Conservation (phyloP, 1,140 invertebrate genomes). For the Oryctes rhinoceros region DNA sequence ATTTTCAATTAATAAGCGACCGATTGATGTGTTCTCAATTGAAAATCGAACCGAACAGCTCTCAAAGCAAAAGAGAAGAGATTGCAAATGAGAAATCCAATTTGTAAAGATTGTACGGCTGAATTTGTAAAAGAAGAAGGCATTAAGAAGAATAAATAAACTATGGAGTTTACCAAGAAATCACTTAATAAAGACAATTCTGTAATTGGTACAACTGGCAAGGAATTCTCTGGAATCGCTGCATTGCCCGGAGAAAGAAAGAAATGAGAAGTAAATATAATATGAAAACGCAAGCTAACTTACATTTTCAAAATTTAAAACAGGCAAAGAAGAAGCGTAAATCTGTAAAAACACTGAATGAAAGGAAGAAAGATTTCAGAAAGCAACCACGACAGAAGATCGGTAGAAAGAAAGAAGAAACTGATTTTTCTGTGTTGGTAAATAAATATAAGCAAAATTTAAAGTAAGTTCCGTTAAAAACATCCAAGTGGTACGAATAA, state of each 20-base stretch:
- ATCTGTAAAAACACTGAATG: slow-evolving; percentile 63
- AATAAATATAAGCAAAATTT: slow-evolving; percentile 69
- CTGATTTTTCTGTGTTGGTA: slow-evolving; percentile 68
- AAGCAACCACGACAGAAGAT: slow-evolving; percentile 68
- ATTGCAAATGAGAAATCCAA: slow-evolving; percentile 71
- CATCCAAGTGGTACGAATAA: slow-evolving; percentile 59
- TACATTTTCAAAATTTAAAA: slow-evolving; percentile 71
- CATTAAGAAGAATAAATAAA: slow-evolving; percentile 51
- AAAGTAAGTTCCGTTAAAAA: slow-evolving; percentile 51
- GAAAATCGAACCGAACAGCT: slow-evolving; percentile 87
- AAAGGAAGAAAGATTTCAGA: slow-evolving; percentile 65
- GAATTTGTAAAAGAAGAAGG: slow-evolving; percentile 59
- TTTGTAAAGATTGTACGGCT: slow-evolving; percentile 62
- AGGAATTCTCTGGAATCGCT: slow-evolving; percentile 68
- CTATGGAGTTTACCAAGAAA: slow-evolving; percentile 43
- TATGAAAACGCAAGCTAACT: slow-evolving; percentile 69
- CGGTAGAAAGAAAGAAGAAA: slow-evolving; percentile 57
- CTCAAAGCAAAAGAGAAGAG: slow-evolving; percentile 79
- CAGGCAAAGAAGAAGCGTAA: slow-evolving; percentile 69
- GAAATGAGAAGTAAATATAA: slow-evolving; percentile 74
- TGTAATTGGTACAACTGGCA: slow-evolving; percentile 52
- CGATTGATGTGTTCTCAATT: slow-evolving; percentile 96
- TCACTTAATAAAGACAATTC: slow-evolving; percentile 49
- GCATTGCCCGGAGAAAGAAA: slow-evolving; percentile 70
- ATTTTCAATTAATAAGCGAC: slow-evolving; percentile 82